phyloP scores from a whole-genome alignment of 2,113 vertebrate genomes.

The Gopherus evgoodei region DNA sequence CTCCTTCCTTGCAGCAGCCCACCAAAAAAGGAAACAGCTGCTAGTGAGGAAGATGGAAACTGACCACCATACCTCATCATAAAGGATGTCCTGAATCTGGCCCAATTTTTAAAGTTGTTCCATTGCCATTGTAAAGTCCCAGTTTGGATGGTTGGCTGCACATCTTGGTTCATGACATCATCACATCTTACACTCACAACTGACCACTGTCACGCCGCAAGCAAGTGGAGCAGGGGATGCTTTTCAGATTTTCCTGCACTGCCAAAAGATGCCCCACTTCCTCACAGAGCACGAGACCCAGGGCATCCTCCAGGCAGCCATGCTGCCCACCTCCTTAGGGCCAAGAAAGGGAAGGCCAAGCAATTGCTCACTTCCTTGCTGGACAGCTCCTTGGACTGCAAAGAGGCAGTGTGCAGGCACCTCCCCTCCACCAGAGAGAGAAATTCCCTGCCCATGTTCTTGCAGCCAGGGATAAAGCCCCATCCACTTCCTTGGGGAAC shows the following conservation, averaged over 20 bases:
- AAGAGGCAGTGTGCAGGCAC: background rate
- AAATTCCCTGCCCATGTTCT: background rate
- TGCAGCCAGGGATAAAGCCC: background rate
- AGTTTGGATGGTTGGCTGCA: background rate
- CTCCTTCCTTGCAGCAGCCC: background rate
- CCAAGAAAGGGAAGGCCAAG: background rate
- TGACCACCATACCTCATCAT: background rate
- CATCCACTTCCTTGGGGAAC: background rate
- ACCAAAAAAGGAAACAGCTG: background rate
- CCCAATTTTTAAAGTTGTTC: background rate
- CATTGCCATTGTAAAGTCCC: background rate
- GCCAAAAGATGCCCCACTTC: background rate
- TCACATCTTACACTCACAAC: background rate
- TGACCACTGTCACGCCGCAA: background rate
- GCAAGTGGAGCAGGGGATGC: background rate
- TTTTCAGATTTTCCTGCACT: background rate
- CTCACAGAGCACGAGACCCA: no score
- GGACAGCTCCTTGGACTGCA: background rate
- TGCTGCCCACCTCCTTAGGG: no score
- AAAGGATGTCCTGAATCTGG: background rate
- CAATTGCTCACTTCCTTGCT: background rate
- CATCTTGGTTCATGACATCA: background rate
- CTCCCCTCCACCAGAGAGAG: background rate
- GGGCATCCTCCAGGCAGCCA: no score
- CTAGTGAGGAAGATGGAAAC: background rate